phyloP scores from a whole-genome alignment of 2,113 vertebrate genomes.

The Rallus limicola region DNA sequence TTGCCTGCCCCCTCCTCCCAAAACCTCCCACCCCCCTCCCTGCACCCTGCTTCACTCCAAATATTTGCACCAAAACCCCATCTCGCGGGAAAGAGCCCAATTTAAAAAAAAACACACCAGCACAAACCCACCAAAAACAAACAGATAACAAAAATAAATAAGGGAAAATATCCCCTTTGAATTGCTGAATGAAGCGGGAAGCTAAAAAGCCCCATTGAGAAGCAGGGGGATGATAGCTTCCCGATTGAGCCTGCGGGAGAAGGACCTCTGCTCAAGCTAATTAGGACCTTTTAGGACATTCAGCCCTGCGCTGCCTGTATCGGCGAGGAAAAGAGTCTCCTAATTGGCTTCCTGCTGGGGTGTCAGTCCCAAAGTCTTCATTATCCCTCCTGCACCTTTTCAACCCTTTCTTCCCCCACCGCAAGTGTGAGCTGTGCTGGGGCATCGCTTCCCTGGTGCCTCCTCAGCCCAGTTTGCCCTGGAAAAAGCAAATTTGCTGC shows the following conservation, averaged over 20 bases:
- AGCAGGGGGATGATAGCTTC: constrained; percentile 26
- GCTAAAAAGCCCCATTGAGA: constrained; percentile 41
- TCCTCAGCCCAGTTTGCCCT: fast-evolving
- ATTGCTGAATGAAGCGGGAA: constrained; percentile 36
- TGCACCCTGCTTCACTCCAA: background rate
- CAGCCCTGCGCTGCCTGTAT: background rate
- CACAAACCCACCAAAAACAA: constrained; percentile 6
- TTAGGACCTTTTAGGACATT: constrained; percentile 71
- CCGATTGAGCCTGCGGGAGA: constrained; percentile 7
- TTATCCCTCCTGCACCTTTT: constrained; percentile 33
- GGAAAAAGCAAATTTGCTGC: background rate
- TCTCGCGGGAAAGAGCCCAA: background rate
- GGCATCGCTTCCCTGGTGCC: background rate
- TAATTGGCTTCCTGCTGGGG: constrained; percentile 75
- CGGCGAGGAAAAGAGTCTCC: constrained; percentile 63
- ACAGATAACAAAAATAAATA: constrained; percentile 59
- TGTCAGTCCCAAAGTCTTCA: constrained; percentile 60
- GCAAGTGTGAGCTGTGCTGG: background rate
- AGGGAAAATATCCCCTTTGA: constrained; percentile 55
- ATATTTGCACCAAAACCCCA: constrained; percentile 47
- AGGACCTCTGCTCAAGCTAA: constrained; percentile 62
- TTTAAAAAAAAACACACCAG: background rate
- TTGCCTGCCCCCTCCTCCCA: background rate
- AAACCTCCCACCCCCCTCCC: background rate
- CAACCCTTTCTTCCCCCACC: constrained; percentile 40